Base-by-base conservation (phyloP, 1,140 invertebrate genomes). In the Thaumatotibia leucotreta region DNA sequence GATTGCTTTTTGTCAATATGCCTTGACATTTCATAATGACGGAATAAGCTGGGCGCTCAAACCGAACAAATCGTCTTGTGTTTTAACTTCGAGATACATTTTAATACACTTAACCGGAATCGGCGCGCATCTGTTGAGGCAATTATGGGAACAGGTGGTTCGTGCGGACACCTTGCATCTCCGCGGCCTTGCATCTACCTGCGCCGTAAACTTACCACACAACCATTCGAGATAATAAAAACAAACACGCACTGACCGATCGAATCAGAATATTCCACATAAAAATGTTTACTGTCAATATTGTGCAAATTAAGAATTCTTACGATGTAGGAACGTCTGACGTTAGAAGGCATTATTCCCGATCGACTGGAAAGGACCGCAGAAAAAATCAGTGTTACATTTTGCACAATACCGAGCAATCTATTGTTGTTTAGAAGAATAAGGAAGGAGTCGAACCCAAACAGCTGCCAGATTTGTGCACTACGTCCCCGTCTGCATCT, bases 391-490 rank as follows among this genome's bases (percentile, higher is more conserved):
- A 45, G 69, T 73, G 88, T 82, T 82, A 87, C 82, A 83, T 85
- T 89, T 90, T 86, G 88, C 88, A 90, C 88, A 90, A 90, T 87
- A 74, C 70, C n/a, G 52, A 58, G 65, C 70, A 67, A 66, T 69
- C 66, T 69, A 82, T 89, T 87, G 82, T 89, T 83, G 73, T 80
- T 76, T 69, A 65, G 61, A 73, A 82, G 82, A 83, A 88, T 83
- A 85, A 89, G 87, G 86, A 90, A 90, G 84, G 77, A 79, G 80
- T 58, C 52, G 52, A 58, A 82, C 64, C 73, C 63, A 75, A 80
- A 79, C 88, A 90, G 88, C 88, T 90, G 88, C 84, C 76, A 77
- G 84, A 86, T 88, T 87, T 87, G 82, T 89, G 86, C 85, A 85
- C 76, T 77, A 65, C 79, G 84, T 83, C 83, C 84, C 87, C 83